A percentile compares a stretch with the other conserved stretches of the same genome.
Evolutionary conservation across 2,888 invertebrate genomes (phyloP).

Genomic region (Orchestes rusci): DNA sequence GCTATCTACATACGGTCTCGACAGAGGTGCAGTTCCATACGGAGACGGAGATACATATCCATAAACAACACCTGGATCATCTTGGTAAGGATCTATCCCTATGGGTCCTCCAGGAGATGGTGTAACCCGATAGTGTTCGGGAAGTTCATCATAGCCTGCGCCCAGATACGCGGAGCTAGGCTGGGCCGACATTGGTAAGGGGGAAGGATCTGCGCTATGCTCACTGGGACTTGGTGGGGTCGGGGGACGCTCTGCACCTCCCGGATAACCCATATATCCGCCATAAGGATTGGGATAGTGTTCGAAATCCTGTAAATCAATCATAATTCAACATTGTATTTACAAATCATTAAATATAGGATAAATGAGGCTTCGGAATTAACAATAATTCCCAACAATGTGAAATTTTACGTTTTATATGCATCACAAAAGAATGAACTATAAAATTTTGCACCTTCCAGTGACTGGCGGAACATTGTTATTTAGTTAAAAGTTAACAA

Average conservation of each 20-base stretch:
- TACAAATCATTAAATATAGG: neutral
- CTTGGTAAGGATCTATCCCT: constrained; percentile 55
- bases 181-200: constrained; percentile 44
- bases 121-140: constrained; percentile 54
- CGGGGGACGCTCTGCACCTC: constrained; percentile 46
- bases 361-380: too few species aligned
- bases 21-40: constrained; percentile 49
- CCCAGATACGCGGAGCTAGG: constrained; percentile 50
- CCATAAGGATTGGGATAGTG: constrained; percentile 50
- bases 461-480: too few species aligned
- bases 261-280: constrained; percentile 44
- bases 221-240: constrained; percentile 53
- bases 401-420: too few species aligned
- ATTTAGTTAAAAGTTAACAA: too few species aligned
- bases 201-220: constrained; percentile 50
- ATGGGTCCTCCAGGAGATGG: constrained; percentile 56
- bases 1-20: constrained; percentile 49
- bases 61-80: constrained; percentile 56
- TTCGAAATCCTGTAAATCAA: constrained; percentile 45
- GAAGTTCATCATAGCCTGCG: constrained; percentile 62
- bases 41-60: constrained; percentile 60
- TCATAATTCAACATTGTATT: neutral
- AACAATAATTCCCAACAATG: too few species aligned
- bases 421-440: too few species aligned
- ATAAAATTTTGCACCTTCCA: too few species aligned